Percentiles rank a stretch among this genome's conserved stretches.
Conservation (phyloP, 2,888 invertebrate genomes). For the Eustalomyia histrio region DNA sequence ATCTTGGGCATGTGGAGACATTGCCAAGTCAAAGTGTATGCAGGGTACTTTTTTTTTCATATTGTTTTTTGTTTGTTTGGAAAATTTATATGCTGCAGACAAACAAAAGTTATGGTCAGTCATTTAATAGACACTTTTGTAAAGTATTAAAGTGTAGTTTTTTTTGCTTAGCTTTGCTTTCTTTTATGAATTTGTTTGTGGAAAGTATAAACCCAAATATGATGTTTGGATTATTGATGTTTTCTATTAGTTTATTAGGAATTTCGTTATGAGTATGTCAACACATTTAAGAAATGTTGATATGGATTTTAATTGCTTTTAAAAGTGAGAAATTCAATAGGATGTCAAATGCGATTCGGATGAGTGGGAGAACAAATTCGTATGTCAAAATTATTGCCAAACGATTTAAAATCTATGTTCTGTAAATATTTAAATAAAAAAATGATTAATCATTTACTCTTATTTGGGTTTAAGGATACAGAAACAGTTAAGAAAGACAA, state of each 20-base stretch:
- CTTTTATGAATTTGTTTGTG: constrained; percentile 7
- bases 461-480: too few species aligned
- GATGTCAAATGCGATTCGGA: too few species aligned
- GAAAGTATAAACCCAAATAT: constrained; percentile 41
- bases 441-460: too few species aligned
- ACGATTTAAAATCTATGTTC: too few species aligned
- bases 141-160: constrained; percentile 33
- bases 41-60: background rate
- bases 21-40: constrained; percentile 37
- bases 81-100: constrained; percentile 65
- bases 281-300: background rate
- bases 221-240: constrained; percentile 21
- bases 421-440: too few species aligned
- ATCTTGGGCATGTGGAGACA: constrained; percentile 18
- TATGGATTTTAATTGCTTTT: background rate
- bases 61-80: constrained; percentile 48
- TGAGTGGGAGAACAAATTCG: too few species aligned
- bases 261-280: constrained; percentile 3
- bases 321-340: too few species aligned
- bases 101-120: constrained; percentile 56
- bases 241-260: constrained; percentile 7
- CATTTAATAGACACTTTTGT: constrained; percentile 37
- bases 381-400: too few species aligned
- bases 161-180: constrained; percentile 7
- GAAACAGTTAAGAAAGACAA: too few species aligned